These are phyloP conservation scores for Cyrtorhinus lividipennis DNA, from an alignment of 1,140 invertebrate genomes.

Conservation along the genomic window DNA sequence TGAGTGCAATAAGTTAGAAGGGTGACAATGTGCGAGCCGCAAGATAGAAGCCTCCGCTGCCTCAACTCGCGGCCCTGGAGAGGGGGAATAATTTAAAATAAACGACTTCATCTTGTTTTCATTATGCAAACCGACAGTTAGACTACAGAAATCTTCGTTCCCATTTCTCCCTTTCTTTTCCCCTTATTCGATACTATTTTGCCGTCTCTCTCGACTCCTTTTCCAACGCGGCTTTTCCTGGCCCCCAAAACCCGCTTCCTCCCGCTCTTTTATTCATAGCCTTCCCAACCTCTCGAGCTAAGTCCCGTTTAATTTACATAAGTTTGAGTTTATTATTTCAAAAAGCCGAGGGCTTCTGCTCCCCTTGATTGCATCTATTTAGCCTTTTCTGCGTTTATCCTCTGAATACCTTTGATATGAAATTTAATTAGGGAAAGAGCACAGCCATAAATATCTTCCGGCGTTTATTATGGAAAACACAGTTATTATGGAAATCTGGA, in stretches of 20 bases:
- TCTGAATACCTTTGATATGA: slow-evolving; percentile 9
- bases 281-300: background rate
- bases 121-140: slow-evolving; percentile 16
- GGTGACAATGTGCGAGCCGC: slow-evolving; percentile 10
- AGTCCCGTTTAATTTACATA: slow-evolving; percentile 16
- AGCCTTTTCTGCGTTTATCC: slow-evolving; percentile 11
- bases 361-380: slow-evolving; percentile 16
- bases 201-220: background rate
- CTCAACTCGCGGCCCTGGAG: too few species aligned
- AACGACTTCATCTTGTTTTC: slow-evolving; percentile 17
- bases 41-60: too few species aligned
- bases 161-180: background rate
- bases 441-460: background rate
- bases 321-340: slow-evolving; percentile 16
- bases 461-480: slow-evolving; percentile 5
- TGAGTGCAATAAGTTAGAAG: slow-evolving; percentile 15
- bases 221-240: background rate
- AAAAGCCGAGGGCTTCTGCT: slow-evolving; percentile 14
- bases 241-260: background rate
- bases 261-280: slow-evolving; percentile 11
- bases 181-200: background rate
- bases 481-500: slow-evolving; percentile 11
- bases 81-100: slow-evolving; percentile 15
- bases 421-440: slow-evolving; percentile 11
- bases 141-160: slow-evolving; percentile 1